Evolutionary conservation across 2,888 invertebrate species (phyloP).

Genomic region (Reticulitermes lucifugus): DNA sequence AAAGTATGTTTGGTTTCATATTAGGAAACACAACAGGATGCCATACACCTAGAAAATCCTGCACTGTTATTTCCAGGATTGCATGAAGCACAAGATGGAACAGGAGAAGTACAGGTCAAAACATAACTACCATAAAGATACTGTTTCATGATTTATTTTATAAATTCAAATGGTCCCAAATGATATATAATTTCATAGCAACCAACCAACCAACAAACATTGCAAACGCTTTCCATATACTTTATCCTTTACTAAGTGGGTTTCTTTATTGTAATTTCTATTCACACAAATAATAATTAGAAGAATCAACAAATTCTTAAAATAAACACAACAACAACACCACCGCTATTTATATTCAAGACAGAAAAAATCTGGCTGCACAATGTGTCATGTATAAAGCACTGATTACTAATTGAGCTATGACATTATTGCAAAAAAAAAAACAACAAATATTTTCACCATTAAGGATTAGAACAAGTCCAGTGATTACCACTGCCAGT

Average conservation of each 20-base stretch:
- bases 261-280: slow-evolving; percentile 10
- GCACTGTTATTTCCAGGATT: no score
- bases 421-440: background rate
- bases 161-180: slow-evolving; percentile 48
- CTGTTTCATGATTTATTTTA: slow-evolving; percentile 30
- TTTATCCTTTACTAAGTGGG: slow-evolving; percentile 13
- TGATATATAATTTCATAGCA: slow-evolving; percentile 40
- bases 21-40: no score
- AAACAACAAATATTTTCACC: background rate
- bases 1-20: no score
- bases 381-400: slow-evolving; percentile 17
- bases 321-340: slow-evolving; percentile 26
- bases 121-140: background rate
- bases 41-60: no score
- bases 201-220: slow-evolving; percentile 46
- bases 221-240: background rate
- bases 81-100: no score
- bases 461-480: background rate
- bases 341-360: background rate
- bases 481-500: background rate
- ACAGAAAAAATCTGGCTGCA: slow-evolving; percentile 8
- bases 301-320: slow-evolving; percentile 24
- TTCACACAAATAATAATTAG: slow-evolving; percentile 16
- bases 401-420: background rate
- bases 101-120: no score